Conservation (phyloP, 2,888 invertebrate genomes). For the Mayetiola destructor region DNA sequence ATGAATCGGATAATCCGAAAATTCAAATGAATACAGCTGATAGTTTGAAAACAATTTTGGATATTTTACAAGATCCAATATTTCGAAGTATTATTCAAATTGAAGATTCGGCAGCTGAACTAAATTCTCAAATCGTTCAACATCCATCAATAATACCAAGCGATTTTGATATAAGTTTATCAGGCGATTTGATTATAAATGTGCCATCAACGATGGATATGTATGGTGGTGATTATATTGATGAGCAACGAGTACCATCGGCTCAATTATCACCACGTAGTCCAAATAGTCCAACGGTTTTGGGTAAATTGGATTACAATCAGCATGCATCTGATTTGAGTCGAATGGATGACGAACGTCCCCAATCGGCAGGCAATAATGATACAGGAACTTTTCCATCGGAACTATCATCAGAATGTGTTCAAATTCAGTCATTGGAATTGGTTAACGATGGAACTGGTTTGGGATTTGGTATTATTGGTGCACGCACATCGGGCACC, state of each 20-base stretch:
- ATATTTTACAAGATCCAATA: conserved; percentile 77
- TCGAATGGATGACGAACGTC: conserved; percentile 34
- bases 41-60: conserved; percentile 68
- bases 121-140: conserved; percentile 72
- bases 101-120: conserved; percentile 76
- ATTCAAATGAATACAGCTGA: conserved; percentile 55
- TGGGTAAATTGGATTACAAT: conserved; percentile 1
- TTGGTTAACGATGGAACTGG: conserved; percentile 95
- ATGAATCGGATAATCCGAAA: conserved; percentile 71
- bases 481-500: conserved; percentile 94
- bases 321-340: conserved; percentile 17
- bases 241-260: conserved; percentile 65
- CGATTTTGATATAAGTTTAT: conserved; percentile 81
- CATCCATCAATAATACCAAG: conserved; percentile 84
- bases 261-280: conserved; percentile 56
- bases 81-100: conserved; percentile 80
- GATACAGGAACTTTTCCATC: conserved; percentile 51
- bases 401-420: conserved; percentile 80
- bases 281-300: conserved; percentile 42
- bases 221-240: conserved; percentile 41
- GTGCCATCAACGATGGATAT: conserved; percentile 44
- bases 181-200: conserved; percentile 53
- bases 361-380: conserved; percentile 52
- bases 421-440: conserved; percentile 94
- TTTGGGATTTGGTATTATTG: conserved; percentile 96